Base-by-base conservation (phyloP, 2,797 vertebrate species). In the Erethizon dorsatum region DNA sequence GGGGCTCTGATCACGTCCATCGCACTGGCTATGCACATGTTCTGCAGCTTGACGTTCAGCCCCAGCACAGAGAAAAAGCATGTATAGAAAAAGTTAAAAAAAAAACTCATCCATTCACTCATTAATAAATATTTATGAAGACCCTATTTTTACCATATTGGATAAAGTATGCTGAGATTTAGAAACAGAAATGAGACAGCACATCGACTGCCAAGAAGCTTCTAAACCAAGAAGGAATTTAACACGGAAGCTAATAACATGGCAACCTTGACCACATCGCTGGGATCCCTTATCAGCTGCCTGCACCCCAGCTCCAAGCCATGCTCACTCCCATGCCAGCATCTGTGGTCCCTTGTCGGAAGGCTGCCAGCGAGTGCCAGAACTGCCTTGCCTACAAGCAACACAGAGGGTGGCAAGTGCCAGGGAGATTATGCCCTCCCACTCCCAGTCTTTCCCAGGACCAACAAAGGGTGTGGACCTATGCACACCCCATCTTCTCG, bases 121-220 rank as follows among this genome's bases (percentile, higher is more conserved):
- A 69, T 5, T 83, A 50, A 88, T 92, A 88, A 92, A 88, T 79
- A 93, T 45, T 61, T 79, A 80, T 33, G 63, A 77, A 82, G 11
- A 1, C 2, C 33, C 13, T 80, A 50, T 73, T 90, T 80, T 50
- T 63, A 93, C 17, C 45, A 50, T 61, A 90, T 92, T 86, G 71
- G 52, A 82, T 82, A 84, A 87, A 11, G 47, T 57, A 45, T 65
- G 84, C 8, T 56, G 93, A 54, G 47, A 47, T 3, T 67, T 95
- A 56, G 31, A 14, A 26, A 71, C 11, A 73, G 59, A 80, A 95
- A 92, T 73, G 50, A 91, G n/a, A 50, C 17, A 37, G 59, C 15
- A 84, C 47, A 78, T 31, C 80, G 94, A 47, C 50, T 95, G 96
- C 71, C 41, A 90, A 92, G 17, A 9, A 88, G 67, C n/a, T 89